These are phyloP conservation scores for Paramisgurnus dabryanus DNA, from an alignment of 2,113 vertebrate genomes.

Conservation along the genomic window DNA sequence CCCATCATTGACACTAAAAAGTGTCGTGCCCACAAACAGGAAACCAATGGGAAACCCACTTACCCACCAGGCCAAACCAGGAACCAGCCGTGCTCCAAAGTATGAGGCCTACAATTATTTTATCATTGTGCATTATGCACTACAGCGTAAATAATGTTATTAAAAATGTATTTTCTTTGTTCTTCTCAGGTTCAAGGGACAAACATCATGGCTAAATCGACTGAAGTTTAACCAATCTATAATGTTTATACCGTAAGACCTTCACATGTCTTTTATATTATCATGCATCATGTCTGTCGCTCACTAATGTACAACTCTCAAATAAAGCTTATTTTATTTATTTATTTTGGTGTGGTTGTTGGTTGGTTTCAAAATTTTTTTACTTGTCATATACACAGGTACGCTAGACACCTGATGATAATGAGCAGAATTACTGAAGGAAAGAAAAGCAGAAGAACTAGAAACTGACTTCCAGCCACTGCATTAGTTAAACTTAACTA, in stretches of 20 bases:
- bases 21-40: background rate
- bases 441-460: too few species aligned
- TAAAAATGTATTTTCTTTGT: background rate
- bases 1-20: constrained; percentile 55
- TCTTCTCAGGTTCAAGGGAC: constrained; percentile 58
- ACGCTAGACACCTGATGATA: too few species aligned
- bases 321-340: constrained; percentile 35
- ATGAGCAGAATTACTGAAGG: too few species aligned
- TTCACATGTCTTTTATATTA: background rate
- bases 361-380: background rate
- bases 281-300: background rate
- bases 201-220: constrained; percentile 63
- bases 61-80: constrained; percentile 2
- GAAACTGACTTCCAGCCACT: too few species aligned
- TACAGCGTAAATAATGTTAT: background rate
- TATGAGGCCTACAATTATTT: background rate
- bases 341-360: constrained; percentile 3
- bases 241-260: background rate
- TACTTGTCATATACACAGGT: too few species aligned
- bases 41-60: constrained; percentile 11
- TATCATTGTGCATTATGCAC: background rate
- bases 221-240: constrained; percentile 71
- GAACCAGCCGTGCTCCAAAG: constrained; percentile 35
- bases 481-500: too few species aligned
- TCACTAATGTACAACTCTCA: constrained; percentile 17